phyloP scores from a whole-genome alignment of 2,113 vertebrate species.

The Sphyrna mokarran region DNA sequence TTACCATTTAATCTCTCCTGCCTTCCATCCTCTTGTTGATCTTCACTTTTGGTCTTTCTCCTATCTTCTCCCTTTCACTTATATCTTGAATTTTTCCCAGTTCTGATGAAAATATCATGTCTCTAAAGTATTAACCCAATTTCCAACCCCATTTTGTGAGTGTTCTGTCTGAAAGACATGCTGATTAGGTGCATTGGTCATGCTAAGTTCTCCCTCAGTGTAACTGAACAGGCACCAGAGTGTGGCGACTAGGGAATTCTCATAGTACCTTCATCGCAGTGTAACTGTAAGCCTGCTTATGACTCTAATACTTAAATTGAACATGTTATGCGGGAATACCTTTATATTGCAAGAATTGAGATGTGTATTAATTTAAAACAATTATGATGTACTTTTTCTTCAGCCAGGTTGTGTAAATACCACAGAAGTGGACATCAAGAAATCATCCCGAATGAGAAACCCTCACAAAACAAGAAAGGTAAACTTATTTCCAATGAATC shows the following conservation, averaged over 20 bases:
- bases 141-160: not conserved
- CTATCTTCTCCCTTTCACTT: not conserved
- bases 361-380: constrained; percentile 39
- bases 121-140: not conserved
- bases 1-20: not conserved
- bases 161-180: too few relatives aligned
- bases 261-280: too few relatives aligned
- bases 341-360: constrained; percentile 15
- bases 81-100: not conserved
- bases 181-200: too few relatives aligned
- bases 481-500: not conserved
- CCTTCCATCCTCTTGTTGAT: not conserved
- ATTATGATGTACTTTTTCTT: constrained; percentile 41
- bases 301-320: too few relatives aligned
- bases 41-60: not conserved
- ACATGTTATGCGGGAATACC: not conserved
- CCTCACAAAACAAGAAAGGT: constrained; percentile 97
- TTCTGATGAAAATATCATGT: not conserved
- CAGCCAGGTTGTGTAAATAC: constrained; percentile 97
- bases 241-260: too few relatives aligned
- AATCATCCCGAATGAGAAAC: constrained; percentile 95
- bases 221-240: too few relatives aligned
- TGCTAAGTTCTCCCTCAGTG: too few relatives aligned
- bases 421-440: constrained; percentile 97
- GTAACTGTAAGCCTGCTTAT: too few relatives aligned